These are phyloP conservation scores for Ametastegia equiseti DNA, from an alignment of 2,888 invertebrate genomes.

Conservation along the genomic window DNA sequence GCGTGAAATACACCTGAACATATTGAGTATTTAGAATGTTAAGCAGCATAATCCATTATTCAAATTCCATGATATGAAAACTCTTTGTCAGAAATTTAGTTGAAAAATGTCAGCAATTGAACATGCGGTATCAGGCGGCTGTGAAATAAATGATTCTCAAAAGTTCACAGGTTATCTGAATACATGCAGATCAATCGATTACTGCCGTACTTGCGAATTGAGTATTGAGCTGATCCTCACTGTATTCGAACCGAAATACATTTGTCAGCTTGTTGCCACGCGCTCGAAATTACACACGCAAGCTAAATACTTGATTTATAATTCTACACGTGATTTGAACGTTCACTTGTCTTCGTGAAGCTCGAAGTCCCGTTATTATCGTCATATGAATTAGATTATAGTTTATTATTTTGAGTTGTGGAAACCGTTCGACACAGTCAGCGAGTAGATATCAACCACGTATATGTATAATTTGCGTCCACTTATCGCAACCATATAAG, in stretches of 20 bases:
- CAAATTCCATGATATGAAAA: neutral
- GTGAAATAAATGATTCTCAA: neutral
- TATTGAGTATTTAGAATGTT: neutral
- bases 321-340: constrained; percentile 19
- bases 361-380: constrained; percentile 32
- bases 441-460: constrained; percentile 63
- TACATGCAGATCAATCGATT: neutral
- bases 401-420: neutral
- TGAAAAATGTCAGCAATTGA: neutral
- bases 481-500: neutral
- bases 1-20: neutral
- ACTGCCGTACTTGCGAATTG: neutral
- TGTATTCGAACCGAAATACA: neutral
- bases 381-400: neutral
- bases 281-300: neutral
- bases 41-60: neutral
- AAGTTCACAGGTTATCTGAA: constrained; percentile 22
- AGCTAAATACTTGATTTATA: neutral
- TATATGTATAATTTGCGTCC: constrained; percentile 40
- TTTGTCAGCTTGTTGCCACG: constrained; percentile 25
- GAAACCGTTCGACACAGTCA: constrained; percentile 22
- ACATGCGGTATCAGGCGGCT: neutral
- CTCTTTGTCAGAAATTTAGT: neutral
- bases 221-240: neutral
- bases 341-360: neutral